Evolutionary conservation across 2,113 vertebrate genomes (phyloP), one percentile per base, ranked within the genome.

Genomic region (Acanthochromis polyacanthus): DNA sequence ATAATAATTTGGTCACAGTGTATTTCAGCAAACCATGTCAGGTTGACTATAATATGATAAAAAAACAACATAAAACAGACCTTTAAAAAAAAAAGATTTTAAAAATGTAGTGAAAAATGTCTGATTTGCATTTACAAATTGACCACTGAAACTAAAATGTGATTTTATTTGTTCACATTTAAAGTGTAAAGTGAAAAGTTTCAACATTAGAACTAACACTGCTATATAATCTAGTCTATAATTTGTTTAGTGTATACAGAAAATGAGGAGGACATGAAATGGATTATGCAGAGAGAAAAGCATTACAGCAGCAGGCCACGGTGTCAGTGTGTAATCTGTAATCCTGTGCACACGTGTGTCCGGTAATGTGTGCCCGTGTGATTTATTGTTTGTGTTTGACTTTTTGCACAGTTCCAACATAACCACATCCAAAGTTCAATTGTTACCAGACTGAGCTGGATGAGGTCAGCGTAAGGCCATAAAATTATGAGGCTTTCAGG

Each of bases 391-490:
- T 77, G 43, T 60, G 17, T 36, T 66, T 85, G 83, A 86, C 85
- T n/a, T 78, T 84, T 85, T 48, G 53, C 74, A 52, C 66, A 70
- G 17, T 90, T 91, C 71, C 80, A 85, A 66, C 62, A 0, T 23
- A 23, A 55, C 51, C 48, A 57, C 22, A 46, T 74, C 71, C 87
- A 90, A 92, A 92, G 93, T 83, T 75, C 89, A 36, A 84, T 1
- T 38, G 43, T 19, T 25, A 63, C 50, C 16, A 22, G 20, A 58
- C 1, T 38, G 58, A 48, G 36, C 45, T 23, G 46, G 60, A 23
- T 48, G n/a, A 6, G 38, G 38, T 40, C 38, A 83, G 14, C 2
- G 10, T 8, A 1, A 36, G 32, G 17, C 65, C 14, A 68, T 50
- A 14, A 3, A 11, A 14, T 1, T 76, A 14, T 15, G 12, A 28